Evolutionary conservation across 2,797 vertebrate species (phyloP).

Genomic region (Eleutherodactylus coqui): DNA sequence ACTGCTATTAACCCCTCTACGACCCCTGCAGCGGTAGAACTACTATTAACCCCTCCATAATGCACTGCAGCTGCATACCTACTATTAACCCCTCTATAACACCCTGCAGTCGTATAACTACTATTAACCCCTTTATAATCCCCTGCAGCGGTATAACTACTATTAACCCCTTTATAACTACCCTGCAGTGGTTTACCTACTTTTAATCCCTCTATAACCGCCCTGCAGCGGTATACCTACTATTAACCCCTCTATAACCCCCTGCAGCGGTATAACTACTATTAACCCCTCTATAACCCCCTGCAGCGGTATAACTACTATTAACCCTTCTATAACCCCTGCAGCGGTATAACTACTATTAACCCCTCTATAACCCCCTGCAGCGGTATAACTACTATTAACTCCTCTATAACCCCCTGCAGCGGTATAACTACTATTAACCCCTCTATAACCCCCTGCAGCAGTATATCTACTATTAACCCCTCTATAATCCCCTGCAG

Average conservation of each 20-base stretch:
- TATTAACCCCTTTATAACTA: background rate
- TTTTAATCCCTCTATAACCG: background rate
- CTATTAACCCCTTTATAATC: background rate
- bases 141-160: background rate
- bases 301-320: background rate
- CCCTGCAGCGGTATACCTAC: background rate
- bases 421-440: background rate
- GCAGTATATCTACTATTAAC: background rate
- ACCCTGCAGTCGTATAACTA: too few species aligned
- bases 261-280: background rate
- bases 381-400: background rate
- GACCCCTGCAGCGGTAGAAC: too few species aligned
- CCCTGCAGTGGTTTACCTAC: background rate
- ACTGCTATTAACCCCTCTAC: too few species aligned
- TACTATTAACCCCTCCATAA: too few species aligned
- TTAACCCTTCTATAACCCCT: background rate
- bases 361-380: background rate
- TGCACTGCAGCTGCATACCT: too few species aligned
- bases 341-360: background rate
- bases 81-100: too few species aligned
- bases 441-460: background rate
- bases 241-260: background rate
- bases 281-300: background rate
- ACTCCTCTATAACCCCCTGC: background rate
- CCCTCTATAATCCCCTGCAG: background rate